Evolutionary conservation across 2,888 invertebrate genomes (phyloP), one percentile per base, ranked within the genome.

Genomic region (Cremastobaeus sp.): DNA sequence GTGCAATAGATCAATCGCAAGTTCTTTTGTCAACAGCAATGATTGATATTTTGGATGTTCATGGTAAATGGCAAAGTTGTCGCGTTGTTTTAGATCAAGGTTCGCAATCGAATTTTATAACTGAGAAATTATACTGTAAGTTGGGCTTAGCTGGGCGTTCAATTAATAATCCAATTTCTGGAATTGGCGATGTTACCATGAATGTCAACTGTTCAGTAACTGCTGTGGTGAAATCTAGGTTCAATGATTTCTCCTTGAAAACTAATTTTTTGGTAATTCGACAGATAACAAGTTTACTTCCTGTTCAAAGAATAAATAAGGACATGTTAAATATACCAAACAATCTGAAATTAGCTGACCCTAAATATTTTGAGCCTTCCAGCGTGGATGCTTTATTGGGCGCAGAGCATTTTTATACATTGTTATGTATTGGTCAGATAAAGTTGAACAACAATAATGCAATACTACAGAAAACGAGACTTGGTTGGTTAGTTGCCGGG

Each of bases 401-500:
- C 5, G 74, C 60, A 0, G 69, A 55, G 17, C 15, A 48, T 3
- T 74, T 71, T 41, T 77, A 66, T 18, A 20, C 60, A 5, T 43
- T 76, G 3, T 17, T 78, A 0, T 64, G 48, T 34, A 14, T 45
- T 1, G 76, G 75, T 1, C 64, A 74, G 59, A 62, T 76, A n/a
- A 34, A 45, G 6, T n/a, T 72, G 2, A 12, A 65, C 1, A 3
- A 12, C 1, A 0, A 2, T 14, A 1, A 12, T 0, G 28, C 45
- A 18, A 18, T 55, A 0, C 52, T 73, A 5, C 77, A 78, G 6
- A 76, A 76, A 15, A 74, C 77, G 12, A 41, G 25, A 5, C 45
- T 78, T 1, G 78, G 76, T n/a, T 76, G 76, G 76, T 47, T 77
- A 0, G 32, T 68, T 1, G 55, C 71, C 2, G 76, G 75, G 3